These are phyloP conservation scores for Parotocinclus haroldoi DNA, from an alignment of 2,797 vertebrate species.

Conservation along the genomic window DNA sequence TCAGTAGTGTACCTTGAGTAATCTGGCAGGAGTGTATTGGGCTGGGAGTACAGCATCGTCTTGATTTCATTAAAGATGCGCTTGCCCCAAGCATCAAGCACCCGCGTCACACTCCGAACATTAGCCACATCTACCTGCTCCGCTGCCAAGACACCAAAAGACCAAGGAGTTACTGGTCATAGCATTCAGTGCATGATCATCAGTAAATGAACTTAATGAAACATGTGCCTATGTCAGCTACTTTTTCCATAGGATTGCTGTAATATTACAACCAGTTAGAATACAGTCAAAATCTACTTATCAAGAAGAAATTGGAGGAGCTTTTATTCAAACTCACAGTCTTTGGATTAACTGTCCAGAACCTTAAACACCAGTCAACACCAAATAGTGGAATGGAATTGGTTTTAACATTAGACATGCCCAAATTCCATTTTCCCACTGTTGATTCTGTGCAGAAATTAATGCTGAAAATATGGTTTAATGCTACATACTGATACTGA, in stretches of 20 bases:
- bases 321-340: no score
- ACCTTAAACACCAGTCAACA: no score
- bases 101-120: slow-evolving; percentile 74
- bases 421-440: no score
- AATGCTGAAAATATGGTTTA: no score
- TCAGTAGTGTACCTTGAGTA: slow-evolving; percentile 70
- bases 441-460: no score
- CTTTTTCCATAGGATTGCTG: background rate
- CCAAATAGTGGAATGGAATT: no score
- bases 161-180: slow-evolving; percentile 11
- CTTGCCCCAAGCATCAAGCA: slow-evolving; percentile 76
- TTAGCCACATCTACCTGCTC: slow-evolving; percentile 74
- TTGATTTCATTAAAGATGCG: slow-evolving; percentile 77
- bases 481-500: no score
- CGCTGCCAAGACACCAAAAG: slow-evolving; percentile 55
- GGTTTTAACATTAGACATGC: no score
- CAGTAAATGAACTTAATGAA: slow-evolving; percentile 23
- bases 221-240: slow-evolving; percentile 11
- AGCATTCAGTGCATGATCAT: background rate
- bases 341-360: no score
- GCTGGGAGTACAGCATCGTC: slow-evolving; percentile 72
- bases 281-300: no score
- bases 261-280: no score
- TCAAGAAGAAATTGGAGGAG: no score
- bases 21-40: slow-evolving; percentile 71